phyloP scores from a whole-genome alignment of 2,888 invertebrate species.

The Colletes collaris region DNA sequence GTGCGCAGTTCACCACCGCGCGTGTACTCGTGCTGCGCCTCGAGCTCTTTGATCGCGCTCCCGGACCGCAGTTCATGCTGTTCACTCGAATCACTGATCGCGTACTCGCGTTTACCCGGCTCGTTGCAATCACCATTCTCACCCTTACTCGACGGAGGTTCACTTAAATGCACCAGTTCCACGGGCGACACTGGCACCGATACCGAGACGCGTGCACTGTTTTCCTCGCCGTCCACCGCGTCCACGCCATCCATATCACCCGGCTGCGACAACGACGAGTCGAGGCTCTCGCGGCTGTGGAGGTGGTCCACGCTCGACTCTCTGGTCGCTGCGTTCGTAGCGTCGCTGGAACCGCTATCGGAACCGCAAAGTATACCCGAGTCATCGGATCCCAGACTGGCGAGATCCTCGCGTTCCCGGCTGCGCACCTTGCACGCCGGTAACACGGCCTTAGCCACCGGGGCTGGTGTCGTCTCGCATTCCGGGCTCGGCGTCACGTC shows the following conservation, averaged over 20 bases:
- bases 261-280: slow-evolving; percentile 86
- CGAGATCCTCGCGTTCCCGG: slow-evolving; percentile 85
- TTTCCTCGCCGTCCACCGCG: slow-evolving; percentile 79
- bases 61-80: slow-evolving; percentile 46
- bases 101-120: slow-evolving; percentile 49
- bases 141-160: slow-evolving; percentile 53
- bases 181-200: slow-evolving; percentile 71
- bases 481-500: slow-evolving; percentile 88
- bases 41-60: slow-evolving; percentile 55
- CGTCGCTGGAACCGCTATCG: slow-evolving; percentile 84
- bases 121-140: slow-evolving; percentile 59
- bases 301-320: slow-evolving; percentile 85
- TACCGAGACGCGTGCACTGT: slow-evolving; percentile 46
- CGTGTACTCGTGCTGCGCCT: slow-evolving; percentile 63
- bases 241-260: slow-evolving; percentile 81
- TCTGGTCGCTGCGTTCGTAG: slow-evolving; percentile 81
- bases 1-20: slow-evolving; percentile 57
- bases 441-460: slow-evolving; percentile 75
- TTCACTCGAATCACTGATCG: slow-evolving; percentile 70
- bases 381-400: slow-evolving; percentile 90
- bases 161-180: slow-evolving; percentile 74
- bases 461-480: slow-evolving; percentile 83
- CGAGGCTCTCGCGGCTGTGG: slow-evolving; percentile 90
- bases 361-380: slow-evolving; percentile 89
- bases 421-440: slow-evolving; percentile 81